Conservation (phyloP, 1,140 invertebrate genomes). For the Trichonephila clavipes region DNA sequence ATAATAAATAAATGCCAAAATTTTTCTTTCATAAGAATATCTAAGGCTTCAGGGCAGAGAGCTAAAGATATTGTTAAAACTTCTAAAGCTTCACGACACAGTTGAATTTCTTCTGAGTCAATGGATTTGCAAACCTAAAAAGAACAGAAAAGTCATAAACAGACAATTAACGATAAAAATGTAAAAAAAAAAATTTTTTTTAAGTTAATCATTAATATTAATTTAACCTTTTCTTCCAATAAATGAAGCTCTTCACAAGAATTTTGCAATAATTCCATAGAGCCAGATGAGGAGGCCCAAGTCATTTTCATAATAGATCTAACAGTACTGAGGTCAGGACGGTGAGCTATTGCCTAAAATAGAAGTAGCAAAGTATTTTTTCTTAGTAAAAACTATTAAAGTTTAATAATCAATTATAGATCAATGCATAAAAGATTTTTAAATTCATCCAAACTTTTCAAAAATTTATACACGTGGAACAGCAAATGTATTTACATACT, state of each 20-base stretch:
- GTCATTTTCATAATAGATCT: constrained; percentile 88
- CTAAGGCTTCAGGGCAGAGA: constrained; percentile 90
- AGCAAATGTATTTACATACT: too few species aligned
- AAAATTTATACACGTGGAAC: too few species aligned
- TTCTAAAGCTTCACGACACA: constrained; percentile 96
- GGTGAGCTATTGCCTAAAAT: constrained; percentile 56
- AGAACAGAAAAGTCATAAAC: neutral
- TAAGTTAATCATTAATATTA: neutral
- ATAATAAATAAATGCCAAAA: constrained; percentile 93
- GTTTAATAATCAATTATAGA: neutral
- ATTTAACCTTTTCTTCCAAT: constrained; percentile 64
- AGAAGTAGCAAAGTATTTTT: neutral
- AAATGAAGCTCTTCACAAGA: constrained; percentile 86
- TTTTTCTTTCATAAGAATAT: constrained; percentile 87
- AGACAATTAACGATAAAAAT: neutral
- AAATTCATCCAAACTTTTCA: too few species aligned
- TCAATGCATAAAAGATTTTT: too few species aligned
- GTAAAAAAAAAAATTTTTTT: neutral
- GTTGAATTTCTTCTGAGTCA: constrained; percentile 69
- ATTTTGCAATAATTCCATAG: constrained; percentile 85
- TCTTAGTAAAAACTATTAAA: neutral
- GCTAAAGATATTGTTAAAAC: constrained; percentile 93
- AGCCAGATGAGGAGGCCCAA: constrained; percentile 89
- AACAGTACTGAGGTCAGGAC: constrained; percentile 82
- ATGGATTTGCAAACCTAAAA: constrained; percentile 55